Evolutionary conservation across 1,140 invertebrate species (phyloP).

Genomic region (Atta texana): DNA sequence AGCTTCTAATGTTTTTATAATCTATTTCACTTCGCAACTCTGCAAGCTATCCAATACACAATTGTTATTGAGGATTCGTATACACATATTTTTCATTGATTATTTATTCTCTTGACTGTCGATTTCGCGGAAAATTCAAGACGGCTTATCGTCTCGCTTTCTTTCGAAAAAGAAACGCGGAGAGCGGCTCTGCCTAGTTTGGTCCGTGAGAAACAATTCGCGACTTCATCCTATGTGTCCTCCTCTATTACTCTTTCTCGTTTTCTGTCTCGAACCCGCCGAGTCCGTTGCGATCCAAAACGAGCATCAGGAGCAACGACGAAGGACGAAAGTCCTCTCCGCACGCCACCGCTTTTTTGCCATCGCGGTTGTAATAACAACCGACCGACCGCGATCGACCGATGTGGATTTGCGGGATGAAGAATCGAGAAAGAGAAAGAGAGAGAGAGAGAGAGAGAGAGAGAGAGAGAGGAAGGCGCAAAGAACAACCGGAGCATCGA

Average conservation of each 20-base stretch:
- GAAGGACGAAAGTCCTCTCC: slow-evolving; percentile 73
- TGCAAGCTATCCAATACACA: not conserved
- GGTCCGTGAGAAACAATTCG: slow-evolving; percentile 78
- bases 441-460: slow-evolving; percentile 22
- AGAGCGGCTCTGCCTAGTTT: slow-evolving; percentile 73
- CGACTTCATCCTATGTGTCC: slow-evolving; percentile 36
- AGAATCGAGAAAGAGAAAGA: slow-evolving; percentile 33
- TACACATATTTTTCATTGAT: not conserved
- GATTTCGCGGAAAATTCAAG: slow-evolving; percentile 63
- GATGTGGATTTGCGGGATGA: slow-evolving; percentile 33
- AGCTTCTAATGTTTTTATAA: not conserved
- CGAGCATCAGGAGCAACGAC: slow-evolving; percentile 58
- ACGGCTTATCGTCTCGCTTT: slow-evolving; percentile 60
- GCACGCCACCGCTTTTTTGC: slow-evolving; percentile 66
- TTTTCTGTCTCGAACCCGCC: not conserved
- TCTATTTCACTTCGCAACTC: not conserved
- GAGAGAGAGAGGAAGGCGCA: slow-evolving; percentile 15
- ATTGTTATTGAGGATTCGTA: not conserved
- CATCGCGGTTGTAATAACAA: slow-evolving; percentile 76
- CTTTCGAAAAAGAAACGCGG: slow-evolving; percentile 18
- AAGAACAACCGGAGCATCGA: not conserved
- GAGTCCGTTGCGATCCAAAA: slow-evolving; percentile 36
- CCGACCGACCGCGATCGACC: slow-evolving; percentile 51
- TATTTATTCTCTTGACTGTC: not conserved
- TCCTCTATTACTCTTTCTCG: not conserved